These are phyloP conservation scores for Erinaceus europaeus DNA, from an alignment of 2,113 vertebrate species.

Conservation along the genomic window DNA sequence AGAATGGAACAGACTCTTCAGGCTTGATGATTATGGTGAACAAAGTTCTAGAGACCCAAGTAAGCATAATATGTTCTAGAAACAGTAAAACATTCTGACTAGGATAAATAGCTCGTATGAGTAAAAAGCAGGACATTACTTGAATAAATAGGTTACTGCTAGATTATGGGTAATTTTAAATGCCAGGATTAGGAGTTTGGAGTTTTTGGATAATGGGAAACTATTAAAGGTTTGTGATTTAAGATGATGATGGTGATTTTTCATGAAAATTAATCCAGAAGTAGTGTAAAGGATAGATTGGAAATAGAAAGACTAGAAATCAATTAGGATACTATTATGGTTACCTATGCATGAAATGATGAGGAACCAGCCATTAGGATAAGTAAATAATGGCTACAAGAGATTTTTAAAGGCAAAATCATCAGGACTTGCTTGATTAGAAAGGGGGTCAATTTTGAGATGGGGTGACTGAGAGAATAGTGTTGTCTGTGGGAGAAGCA, in stretches of 20 bases:
- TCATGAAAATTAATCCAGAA: constrained; percentile 39
- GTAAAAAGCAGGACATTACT: constrained; percentile 24
- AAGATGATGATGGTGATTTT: constrained; percentile 12
- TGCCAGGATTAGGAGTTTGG: neutral
- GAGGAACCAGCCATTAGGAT: neutral
- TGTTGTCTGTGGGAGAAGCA: constrained; percentile 4
- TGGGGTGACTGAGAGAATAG: neutral
- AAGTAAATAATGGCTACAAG: constrained; percentile 25
- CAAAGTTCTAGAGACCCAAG: neutral
- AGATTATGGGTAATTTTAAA: constrained; percentile 11
- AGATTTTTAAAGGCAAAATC: neutral
- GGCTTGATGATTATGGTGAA: neutral
- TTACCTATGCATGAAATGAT: neutral
- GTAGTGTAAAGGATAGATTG: neutral
- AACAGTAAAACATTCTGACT: neutral
- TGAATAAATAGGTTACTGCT: neutral
- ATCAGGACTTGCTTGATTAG: constrained; percentile 13
- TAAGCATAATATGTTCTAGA: constrained; percentile 16
- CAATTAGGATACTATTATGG: neutral
- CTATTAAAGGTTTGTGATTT: constrained; percentile 15
- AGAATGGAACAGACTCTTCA: neutral
- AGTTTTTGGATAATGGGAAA: neutral
- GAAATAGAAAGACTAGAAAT: constrained; percentile 41
- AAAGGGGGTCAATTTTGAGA: constrained; percentile 18
- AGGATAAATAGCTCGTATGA: constrained; percentile 26